Percentiles rank a stretch among this genome's conserved stretches.
These are phyloP conservation scores for Cyprinodon tularosa DNA, from an alignment of 2,113 vertebrate species.

Conservation along the genomic window DNA sequence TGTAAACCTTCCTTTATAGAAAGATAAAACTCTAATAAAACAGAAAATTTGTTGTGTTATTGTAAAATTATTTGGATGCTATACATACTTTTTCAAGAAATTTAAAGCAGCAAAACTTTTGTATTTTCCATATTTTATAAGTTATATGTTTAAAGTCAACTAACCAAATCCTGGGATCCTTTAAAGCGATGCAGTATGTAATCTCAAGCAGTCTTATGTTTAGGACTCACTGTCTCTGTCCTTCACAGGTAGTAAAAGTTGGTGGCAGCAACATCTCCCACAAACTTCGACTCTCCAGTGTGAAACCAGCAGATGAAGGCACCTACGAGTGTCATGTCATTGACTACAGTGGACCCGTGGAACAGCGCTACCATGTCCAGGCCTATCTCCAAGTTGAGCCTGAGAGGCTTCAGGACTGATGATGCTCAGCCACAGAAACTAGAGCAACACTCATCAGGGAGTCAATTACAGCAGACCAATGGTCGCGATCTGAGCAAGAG, in stretches of 20 bases:
- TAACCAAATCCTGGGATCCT: neutral
- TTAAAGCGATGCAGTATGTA: neutral
- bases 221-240: neutral
- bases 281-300: conserved; percentile 91
- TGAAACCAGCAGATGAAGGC: conserved; percentile 92
- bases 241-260: conserved; percentile 92
- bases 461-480: conserved; percentile 77
- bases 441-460: conserved; percentile 45
- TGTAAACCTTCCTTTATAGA: neutral
- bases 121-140: neutral
- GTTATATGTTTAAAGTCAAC: neutral
- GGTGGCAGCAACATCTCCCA: conserved; percentile 98
- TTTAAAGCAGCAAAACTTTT: too few relatives aligned
- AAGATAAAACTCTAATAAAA: too few relatives aligned
- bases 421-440: conserved; percentile 68
- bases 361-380: conserved; percentile 87
- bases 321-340: conserved; percentile 94
- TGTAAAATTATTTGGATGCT: too few relatives aligned
- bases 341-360: conserved; percentile 88
- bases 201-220: neutral
- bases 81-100: too few relatives aligned
- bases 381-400: conserved; percentile 91
- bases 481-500: conserved; percentile 84
- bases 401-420: conserved; percentile 70
- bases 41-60: too few relatives aligned